phyloP scores from a whole-genome alignment of 2,113 vertebrate species.

The Sterna hirundo region DNA sequence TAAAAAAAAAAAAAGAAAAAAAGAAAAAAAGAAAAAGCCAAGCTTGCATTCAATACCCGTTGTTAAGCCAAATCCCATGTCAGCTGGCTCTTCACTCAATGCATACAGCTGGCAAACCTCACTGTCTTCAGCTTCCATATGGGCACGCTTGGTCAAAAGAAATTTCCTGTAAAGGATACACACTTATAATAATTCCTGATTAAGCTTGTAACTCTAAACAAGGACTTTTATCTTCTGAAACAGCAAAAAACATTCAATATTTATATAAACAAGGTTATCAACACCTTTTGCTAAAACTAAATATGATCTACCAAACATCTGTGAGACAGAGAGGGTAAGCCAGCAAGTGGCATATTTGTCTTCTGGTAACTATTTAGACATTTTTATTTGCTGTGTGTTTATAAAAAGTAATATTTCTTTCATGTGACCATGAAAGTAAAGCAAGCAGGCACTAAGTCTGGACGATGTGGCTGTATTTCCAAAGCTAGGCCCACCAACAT shows the following conservation, averaged over 20 bases:
- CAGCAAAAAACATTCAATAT: neutral
- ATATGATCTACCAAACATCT: neutral
- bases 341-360: neutral
- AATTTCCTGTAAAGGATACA: conserved; percentile 84
- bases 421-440: neutral
- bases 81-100: conserved; percentile 82
- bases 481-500: neutral
- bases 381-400: neutral
- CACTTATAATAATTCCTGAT: neutral
- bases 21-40: neutral
- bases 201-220: neutral
- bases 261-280: conserved; percentile 39
- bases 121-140: conserved; percentile 80
- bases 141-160: conserved; percentile 88
- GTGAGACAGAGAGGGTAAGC: neutral
- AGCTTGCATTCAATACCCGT: conserved; percentile 74
- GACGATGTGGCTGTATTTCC: neutral
- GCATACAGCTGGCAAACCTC: conserved; percentile 87
- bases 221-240: neutral
- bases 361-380: neutral
- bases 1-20: neutral
- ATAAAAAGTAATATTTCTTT: neutral
- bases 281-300: conserved; percentile 12
- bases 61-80: conserved; percentile 81
- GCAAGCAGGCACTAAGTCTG: neutral